Evolutionary conservation across 2,888 invertebrate species (phyloP), one percentile per base, ranked within the genome.

Genomic region (Aleiodes testaceus): DNA sequence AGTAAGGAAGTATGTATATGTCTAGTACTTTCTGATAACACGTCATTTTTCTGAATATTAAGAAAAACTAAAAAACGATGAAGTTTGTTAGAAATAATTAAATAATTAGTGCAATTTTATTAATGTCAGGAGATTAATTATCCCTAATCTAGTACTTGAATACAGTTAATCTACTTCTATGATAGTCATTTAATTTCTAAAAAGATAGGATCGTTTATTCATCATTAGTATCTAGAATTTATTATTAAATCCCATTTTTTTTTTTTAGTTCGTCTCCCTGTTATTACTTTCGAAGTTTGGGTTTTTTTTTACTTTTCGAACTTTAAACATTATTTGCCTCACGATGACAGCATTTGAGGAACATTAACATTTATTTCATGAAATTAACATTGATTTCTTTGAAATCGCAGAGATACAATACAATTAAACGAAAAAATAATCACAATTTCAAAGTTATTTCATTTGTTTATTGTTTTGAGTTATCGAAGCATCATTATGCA

Each of bases 11-110:
- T 14, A 36, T 18, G 36, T 59, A 59, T 42, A 59, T 36, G 36
- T 42, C 59, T 59, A 59, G 59, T 59, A 59, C 59, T 59, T 59
- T 59, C 59, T 59, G 59, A 59, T 59, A 59, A 59, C 36, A 36
- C 18, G 42, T 11, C 30, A 55, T 42, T 55, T 30, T 45, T n/a
- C 0, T 12, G 5, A 45, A n/a, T 45, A 26, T 36, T 6, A 45
- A 45, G 14, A 45, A 3, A n/a, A n/a, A n/a, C n/a, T n/a, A n/a
- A n/a, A 14, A 45, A 14, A 45, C 3, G 14, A 45, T n/a, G 6
- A 45, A 5, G 5, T 45, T 45, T 45, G 4, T n/a, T 14, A n/a
- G 5, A 45, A 45, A 45, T 9, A 9, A 26, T 5, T 26, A 26
- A 26, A 26, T 26, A 9, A 36, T 36, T 45, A 26, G 26, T 26